phyloP scores from a whole-genome alignment of 2,113 vertebrate genomes.

The Verasper variegatus region DNA sequence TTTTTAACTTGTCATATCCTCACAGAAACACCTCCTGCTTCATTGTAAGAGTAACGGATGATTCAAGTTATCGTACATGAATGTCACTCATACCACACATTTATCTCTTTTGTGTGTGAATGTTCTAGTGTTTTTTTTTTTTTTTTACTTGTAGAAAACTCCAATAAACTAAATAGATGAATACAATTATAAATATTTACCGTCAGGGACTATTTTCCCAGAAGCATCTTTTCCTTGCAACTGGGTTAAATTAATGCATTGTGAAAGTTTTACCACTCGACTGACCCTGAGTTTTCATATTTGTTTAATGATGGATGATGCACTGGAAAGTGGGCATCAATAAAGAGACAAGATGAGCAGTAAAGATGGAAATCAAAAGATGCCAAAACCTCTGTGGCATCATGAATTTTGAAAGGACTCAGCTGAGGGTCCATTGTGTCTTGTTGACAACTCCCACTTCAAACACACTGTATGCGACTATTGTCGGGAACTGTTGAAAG shows the following conservation, averaged over 20 bases:
- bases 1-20: neutral
- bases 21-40: neutral
- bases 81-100: neutral
- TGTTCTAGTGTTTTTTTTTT: too few species aligned
- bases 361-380: neutral
- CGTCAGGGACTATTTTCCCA: too few species aligned
- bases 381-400: neutral
- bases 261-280: neutral
- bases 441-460: neutral
- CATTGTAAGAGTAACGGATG: too few species aligned
- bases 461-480: neutral
- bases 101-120: neutral
- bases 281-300: neutral
- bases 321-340: neutral
- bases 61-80: too few species aligned
- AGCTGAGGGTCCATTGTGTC: neutral
- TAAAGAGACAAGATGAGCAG: neutral
- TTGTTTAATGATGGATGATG: neutral
- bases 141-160: too few species aligned
- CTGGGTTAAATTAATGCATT: fast-evolving
- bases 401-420: neutral
- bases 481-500: neutral
- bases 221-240: neutral
- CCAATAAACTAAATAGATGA: too few species aligned
- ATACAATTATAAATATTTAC: too few species aligned